phyloP scores from a whole-genome alignment of 2,113 vertebrate species.

The Ardeotis arabs region DNA sequence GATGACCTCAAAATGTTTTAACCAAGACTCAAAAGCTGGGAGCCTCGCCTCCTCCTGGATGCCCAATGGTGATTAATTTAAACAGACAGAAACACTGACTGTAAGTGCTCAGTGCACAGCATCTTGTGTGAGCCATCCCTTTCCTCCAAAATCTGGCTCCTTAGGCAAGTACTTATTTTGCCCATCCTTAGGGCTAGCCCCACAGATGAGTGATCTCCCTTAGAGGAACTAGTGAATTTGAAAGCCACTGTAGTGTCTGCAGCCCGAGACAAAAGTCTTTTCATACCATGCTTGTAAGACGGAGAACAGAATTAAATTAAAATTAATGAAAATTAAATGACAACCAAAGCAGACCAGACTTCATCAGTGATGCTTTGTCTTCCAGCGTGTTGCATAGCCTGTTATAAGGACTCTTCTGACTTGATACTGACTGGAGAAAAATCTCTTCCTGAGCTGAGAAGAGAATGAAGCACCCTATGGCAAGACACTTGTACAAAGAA shows the following conservation, averaged over 20 bases:
- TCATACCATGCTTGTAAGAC: neutral
- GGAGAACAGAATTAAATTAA: neutral
- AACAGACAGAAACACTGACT: neutral
- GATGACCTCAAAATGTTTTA: neutral
- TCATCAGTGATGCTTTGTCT: neutral
- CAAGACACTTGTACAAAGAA: neutral
- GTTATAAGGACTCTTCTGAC: neutral
- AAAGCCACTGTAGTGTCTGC: neutral
- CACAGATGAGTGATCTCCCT: neutral
- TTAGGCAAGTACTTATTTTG: neutral
- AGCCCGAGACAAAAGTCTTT: neutral
- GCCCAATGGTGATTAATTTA: neutral
- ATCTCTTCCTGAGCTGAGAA: neutral
- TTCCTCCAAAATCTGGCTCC: neutral
- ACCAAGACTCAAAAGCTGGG: neutral
- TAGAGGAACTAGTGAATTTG: neutral
- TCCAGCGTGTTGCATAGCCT: neutral
- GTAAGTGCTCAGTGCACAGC: accelerated
- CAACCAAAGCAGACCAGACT: neutral
- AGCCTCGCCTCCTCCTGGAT: neutral
- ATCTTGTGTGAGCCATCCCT: neutral
- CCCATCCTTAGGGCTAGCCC: neutral
- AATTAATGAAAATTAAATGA: neutral
- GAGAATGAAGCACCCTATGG: neutral
- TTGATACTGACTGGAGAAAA: neutral